phyloP scores from a whole-genome alignment of 2,113 vertebrate genomes.

The Odocoileus virginianus region DNA sequence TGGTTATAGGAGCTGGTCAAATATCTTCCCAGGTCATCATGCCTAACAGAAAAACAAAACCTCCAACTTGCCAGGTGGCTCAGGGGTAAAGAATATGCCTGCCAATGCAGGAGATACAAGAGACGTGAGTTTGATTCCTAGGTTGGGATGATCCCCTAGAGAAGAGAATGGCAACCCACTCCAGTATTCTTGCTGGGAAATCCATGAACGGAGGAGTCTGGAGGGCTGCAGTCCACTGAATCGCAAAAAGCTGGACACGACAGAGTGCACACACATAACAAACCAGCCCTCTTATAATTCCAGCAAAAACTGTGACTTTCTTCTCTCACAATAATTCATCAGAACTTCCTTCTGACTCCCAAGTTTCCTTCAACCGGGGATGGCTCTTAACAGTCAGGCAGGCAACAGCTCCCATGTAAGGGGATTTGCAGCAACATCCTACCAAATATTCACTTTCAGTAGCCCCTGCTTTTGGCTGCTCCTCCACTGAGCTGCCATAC shows the following conservation, averaged over 20 bases:
- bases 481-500: neutral
- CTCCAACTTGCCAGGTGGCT: neutral
- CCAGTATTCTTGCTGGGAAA: neutral
- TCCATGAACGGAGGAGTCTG: neutral
- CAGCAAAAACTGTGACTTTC: neutral
- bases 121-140: neutral
- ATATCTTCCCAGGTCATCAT: neutral
- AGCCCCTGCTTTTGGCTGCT: neutral
- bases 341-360: neutral
- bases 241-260: neutral
- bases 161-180: neutral
- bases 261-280: neutral
- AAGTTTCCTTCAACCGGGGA: neutral
- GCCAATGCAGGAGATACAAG: neutral
- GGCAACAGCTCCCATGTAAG: neutral
- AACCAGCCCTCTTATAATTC: neutral
- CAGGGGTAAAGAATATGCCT: neutral
- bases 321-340: neutral
- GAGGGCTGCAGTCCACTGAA: neutral
- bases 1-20: neutral
- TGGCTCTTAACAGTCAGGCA: rapidly evolving
- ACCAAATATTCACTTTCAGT: constrained; percentile 7
- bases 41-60: neutral
- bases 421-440: neutral
- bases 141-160: neutral